These are phyloP conservation scores for Pycnonotus jocosus DNA, from an alignment of 2,113 vertebrate species.

Conservation along the genomic window DNA sequence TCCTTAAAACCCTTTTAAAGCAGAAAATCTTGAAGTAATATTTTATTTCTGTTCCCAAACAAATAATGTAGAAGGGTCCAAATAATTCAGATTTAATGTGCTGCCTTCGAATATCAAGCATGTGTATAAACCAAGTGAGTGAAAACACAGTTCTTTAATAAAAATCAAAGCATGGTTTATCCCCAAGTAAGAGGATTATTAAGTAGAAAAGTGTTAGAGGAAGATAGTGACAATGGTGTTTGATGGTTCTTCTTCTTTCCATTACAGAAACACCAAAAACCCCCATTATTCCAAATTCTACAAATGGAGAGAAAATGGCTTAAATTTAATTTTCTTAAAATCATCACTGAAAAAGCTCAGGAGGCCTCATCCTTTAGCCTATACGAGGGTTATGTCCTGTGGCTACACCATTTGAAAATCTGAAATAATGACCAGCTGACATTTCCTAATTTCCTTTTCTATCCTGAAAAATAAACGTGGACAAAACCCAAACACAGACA, in stretches of 20 bases:
- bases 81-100: background rate
- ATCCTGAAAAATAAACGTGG: background rate
- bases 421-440: background rate
- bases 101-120: background rate
- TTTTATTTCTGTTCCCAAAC: background rate
- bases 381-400: fast-evolving
- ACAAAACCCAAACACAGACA: background rate
- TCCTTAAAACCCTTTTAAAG: background rate
- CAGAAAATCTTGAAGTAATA: background rate
- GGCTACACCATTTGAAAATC: background rate
- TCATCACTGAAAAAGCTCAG: background rate
- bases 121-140: background rate
- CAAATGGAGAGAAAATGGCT: background rate
- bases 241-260: background rate
- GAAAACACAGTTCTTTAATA: background rate
- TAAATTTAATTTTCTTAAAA: background rate
- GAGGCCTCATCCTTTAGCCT: background rate
- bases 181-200: background rate
- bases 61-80: background rate
- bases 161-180: background rate
- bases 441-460: background rate
- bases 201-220: background rate
- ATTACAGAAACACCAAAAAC: background rate
- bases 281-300: background rate
- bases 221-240: background rate